A percentile compares a stretch with the other conserved stretches of the same genome.
Evolutionary conservation across 2,797 vertebrate species (phyloP).

Genomic region (Semotilus atromaculatus): DNA sequence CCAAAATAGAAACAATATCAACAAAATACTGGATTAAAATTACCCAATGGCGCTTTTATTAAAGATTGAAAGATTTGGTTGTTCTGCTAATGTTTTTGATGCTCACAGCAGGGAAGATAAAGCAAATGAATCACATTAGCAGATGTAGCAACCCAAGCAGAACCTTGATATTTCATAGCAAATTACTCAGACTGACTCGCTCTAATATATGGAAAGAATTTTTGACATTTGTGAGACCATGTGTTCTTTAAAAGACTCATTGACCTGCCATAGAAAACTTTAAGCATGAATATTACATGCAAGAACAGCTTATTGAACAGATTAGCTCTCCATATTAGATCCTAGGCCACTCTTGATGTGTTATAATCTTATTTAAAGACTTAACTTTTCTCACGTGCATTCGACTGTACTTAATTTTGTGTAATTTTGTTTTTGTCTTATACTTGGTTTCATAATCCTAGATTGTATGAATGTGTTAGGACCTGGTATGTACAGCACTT

Average conservation of each 20-base stretch:
- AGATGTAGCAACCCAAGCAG: slow-evolving; percentile 77
- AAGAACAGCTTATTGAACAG: too few relatives aligned
- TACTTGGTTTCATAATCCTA: too few relatives aligned
- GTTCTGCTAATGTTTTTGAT: slow-evolving; percentile 88
- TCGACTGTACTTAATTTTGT: too few relatives aligned
- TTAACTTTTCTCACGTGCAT: too few relatives aligned
- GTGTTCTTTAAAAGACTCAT: slow-evolving; percentile 43
- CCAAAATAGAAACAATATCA: slow-evolving; percentile 50
- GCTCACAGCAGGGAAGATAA: slow-evolving; percentile 81
- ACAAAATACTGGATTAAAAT: slow-evolving; percentile 69
- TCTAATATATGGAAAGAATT: slow-evolving; percentile 62
- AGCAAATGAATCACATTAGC: slow-evolving; percentile 81
- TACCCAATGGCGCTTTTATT: slow-evolving; percentile 73
- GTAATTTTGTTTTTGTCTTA: too few relatives aligned
- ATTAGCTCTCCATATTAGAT: too few relatives aligned
- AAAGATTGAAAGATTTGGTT: slow-evolving; percentile 82
- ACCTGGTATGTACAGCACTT: too few relatives aligned
- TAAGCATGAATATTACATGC: neutral
- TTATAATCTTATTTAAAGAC: too few relatives aligned
- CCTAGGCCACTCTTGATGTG: too few relatives aligned
- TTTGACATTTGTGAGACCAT: slow-evolving; percentile 68
- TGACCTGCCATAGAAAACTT: neutral
- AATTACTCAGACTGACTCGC: slow-evolving; percentile 77
- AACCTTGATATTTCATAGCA: slow-evolving; percentile 83
- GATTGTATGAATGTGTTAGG: too few relatives aligned